Percentiles rank a stretch among this genome's conserved stretches.
phyloP scores from a whole-genome alignment of 2,888 invertebrate genomes.

The Sepiola atlantica region DNA sequence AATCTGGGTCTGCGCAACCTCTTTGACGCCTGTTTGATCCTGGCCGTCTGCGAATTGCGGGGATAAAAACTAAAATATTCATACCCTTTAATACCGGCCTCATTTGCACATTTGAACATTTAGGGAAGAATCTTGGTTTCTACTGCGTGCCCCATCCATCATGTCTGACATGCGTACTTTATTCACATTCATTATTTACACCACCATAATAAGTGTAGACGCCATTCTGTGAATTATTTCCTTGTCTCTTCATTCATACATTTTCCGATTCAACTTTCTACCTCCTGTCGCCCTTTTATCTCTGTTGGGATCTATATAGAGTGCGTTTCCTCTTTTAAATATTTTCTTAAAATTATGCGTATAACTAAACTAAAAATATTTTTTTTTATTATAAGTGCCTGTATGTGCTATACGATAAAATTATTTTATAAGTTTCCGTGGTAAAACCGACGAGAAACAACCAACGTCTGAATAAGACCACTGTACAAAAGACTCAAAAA shows the following conservation, averaged over 20 bases:
- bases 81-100: not conserved
- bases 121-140: not conserved
- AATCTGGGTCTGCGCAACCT: not conserved
- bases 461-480: too few species aligned
- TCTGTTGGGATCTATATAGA: too few species aligned
- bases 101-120: not conserved
- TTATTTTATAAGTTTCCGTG: too few species aligned
- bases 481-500: too few species aligned
- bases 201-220: not conserved
- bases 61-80: not conserved
- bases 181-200: not conserved
- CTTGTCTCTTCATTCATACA: not conserved
- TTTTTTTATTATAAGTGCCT: too few species aligned
- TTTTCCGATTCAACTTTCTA: too few species aligned
- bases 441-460: too few species aligned
- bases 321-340: too few species aligned
- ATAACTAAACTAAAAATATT: too few species aligned
- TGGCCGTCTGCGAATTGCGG: not conserved
- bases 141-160: not conserved
- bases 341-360: too few species aligned
- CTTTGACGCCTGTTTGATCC: not conserved
- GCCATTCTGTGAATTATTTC: not conserved
- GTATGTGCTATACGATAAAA: too few species aligned
- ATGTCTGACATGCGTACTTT: not conserved
- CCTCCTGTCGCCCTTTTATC: too few species aligned